phyloP scores from a whole-genome alignment of 2,797 vertebrate species.

The Loris lydekkerianus region DNA sequence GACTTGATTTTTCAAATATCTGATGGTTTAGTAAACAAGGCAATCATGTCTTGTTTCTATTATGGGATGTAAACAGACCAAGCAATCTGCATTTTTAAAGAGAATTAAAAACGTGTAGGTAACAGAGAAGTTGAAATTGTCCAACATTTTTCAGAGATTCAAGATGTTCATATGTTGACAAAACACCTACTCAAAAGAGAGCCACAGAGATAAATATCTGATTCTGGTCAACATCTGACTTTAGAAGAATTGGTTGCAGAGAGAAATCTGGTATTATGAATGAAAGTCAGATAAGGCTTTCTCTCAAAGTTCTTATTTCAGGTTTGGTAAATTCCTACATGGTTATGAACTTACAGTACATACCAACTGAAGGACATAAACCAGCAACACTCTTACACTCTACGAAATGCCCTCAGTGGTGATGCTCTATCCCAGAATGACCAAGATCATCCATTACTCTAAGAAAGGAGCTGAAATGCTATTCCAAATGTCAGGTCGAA shows the following conservation, averaged over 20 bases:
- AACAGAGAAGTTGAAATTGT: constrained; percentile 47
- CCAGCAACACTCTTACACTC: not conserved
- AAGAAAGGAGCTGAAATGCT: constrained; percentile 45
- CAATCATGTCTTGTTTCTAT: constrained; percentile 7
- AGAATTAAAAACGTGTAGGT: not conserved
- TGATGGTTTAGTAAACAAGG: constrained; percentile 11
- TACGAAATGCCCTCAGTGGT: constrained; percentile 25
- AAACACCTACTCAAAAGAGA: not conserved
- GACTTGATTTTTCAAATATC: not conserved
- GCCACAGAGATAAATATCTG: constrained; percentile 21
- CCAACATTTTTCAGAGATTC: not conserved
- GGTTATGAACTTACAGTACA: constrained; percentile 27
- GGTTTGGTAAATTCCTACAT: constrained; percentile 61
- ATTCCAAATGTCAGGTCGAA: constrained; percentile 58
- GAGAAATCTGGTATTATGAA: constrained; percentile 61
- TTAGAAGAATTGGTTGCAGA: constrained; percentile 39
- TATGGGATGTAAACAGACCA: constrained; percentile 12
- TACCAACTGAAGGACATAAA: constrained; percentile 50
- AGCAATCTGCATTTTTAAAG: constrained; percentile 50
- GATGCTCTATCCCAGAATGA: constrained; percentile 19
- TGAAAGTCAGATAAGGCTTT: constrained; percentile 36
- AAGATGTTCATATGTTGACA: not conserved
- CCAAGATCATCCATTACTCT: not conserved
- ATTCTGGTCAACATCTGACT: constrained; percentile 20
- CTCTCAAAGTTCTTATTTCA: constrained; percentile 48